These are phyloP conservation scores for Oreotragus oreotragus DNA, from an alignment of 2,113 vertebrate genomes.

Conservation along the genomic window DNA sequence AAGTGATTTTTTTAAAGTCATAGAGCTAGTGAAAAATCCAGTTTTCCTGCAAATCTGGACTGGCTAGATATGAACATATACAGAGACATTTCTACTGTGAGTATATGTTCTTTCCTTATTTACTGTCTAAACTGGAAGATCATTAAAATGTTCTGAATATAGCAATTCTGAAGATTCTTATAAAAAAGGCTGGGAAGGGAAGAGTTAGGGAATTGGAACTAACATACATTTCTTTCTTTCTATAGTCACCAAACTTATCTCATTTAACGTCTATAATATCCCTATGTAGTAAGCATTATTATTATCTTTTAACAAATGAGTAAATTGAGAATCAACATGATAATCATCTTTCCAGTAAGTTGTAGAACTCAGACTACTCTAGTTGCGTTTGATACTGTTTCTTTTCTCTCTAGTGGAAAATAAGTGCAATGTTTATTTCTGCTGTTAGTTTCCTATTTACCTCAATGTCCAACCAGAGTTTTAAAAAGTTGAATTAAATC, in stretches of 20 bases:
- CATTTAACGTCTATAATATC: not conserved
- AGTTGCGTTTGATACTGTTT: rapidly evolving
- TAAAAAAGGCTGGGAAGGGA: not conserved
- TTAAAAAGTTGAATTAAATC: not conserved
- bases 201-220: not conserved
- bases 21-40: not conserved
- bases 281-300: not conserved
- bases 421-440: not conserved
- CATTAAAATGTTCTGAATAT: not conserved
- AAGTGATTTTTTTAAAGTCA: not conserved
- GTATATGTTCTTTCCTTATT: not conserved
- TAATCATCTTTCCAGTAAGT: not conserved
- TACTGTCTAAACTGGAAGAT: not conserved
- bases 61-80: not conserved
- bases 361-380: not conserved
- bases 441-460: not conserved
- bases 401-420: not conserved
- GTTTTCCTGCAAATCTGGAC: not conserved
- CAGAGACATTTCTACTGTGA: not conserved
- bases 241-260: not conserved
- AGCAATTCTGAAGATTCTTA: not conserved
- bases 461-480: not conserved
- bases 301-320: not conserved
- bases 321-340: not conserved
- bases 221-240: not conserved